Conservation (phyloP, 1,140 invertebrate genomes). For the Macrosteles quadrilineatus region DNA sequence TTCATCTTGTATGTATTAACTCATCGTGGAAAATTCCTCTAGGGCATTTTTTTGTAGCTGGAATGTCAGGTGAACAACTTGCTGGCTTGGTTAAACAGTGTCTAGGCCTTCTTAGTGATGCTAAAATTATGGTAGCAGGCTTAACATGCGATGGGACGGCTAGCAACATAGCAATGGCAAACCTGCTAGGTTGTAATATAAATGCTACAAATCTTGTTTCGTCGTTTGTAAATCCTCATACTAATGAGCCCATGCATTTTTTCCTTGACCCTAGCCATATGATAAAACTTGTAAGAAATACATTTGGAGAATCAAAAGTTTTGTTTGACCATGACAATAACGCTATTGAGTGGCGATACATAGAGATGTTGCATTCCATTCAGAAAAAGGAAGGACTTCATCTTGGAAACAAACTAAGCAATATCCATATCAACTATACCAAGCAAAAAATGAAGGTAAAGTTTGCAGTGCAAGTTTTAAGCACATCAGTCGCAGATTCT, state of each 20-base stretch:
- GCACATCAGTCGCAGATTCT: slow-evolving; percentile 41
- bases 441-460: too few relatives aligned
- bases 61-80: slow-evolving; percentile 32
- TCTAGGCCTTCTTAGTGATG: slow-evolving; percentile 34
- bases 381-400: slow-evolving; percentile 44
- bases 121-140: slow-evolving; percentile 20
- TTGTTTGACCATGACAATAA: slow-evolving; percentile 35
- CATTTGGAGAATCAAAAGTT: slow-evolving; percentile 25
- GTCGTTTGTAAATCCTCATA: slow-evolving; percentile 31
- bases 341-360: slow-evolving; percentile 42
- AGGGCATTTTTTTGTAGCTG: slow-evolving; percentile 47
- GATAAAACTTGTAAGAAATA: slow-evolving; percentile 37
- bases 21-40: too few relatives aligned
- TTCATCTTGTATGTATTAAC: slow-evolving; percentile 46
- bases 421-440: slow-evolving; percentile 44
- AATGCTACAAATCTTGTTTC: slow-evolving; percentile 4
- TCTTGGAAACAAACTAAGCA: slow-evolving; percentile 44
- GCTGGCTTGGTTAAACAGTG: slow-evolving; percentile 19
- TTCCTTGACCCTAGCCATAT: slow-evolving; percentile 40
- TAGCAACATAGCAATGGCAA: slow-evolving; percentile 22
- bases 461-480: slow-evolving; percentile 46
- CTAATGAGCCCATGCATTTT: slow-evolving; percentile 32
- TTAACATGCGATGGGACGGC: slow-evolving; percentile 32
- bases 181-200: slow-evolving; percentile 35
- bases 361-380: slow-evolving; percentile 41